Base-by-base conservation (phyloP, 2,113 vertebrate genomes). In the Columbina picui region DNA sequence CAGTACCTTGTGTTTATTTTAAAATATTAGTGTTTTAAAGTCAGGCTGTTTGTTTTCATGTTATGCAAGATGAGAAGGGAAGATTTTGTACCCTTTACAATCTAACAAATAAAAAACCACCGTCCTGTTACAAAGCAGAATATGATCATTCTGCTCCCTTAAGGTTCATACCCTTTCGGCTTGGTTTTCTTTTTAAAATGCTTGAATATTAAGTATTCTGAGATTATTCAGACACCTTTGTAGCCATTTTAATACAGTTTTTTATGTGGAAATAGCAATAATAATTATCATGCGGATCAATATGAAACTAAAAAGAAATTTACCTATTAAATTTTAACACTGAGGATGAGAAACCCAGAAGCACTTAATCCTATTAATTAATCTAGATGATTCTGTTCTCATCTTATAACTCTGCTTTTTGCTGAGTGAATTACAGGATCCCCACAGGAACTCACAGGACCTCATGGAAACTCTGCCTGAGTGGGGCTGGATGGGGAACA, bases 301-400 rank as follows among this genome's bases (percentile, higher is more conserved):
- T n/a, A 60, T 26, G 50, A 96, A 96, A 86, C 27, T 38, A 73
- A 89, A 75, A 81, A 82, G 41, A 81, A 96, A 93, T 94, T 67
- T 81, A 21, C 29, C 20, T 45, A 19, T 68, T 38, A 45, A 14
- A 23, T 73, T 94, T 81, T 53, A 89, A 53, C 68, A 50, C 10
- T 95, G 12, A 47, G 39, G 69, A 38, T 25, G 26, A 95, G 69
- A 74, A 87, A 80, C 63, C 49, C 63, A 1, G 3, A 77, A 63
- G 34, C 49, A 50, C 8, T 84, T 50, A 88, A 93, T 80, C 13
- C 19, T 36, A 92, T 87, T 91, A 87, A 90, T 92, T 87, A 91
- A 93, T 73, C 80, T 38, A 55, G 80, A 80, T 61, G 20, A 89
- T 82, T 88, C 39, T 29, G 32, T 91, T 95, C 47, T 84, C 61